These are phyloP conservation scores for Emydoidea blandingii DNA, from an alignment of 2,797 vertebrate genomes.

Conservation along the genomic window DNA sequence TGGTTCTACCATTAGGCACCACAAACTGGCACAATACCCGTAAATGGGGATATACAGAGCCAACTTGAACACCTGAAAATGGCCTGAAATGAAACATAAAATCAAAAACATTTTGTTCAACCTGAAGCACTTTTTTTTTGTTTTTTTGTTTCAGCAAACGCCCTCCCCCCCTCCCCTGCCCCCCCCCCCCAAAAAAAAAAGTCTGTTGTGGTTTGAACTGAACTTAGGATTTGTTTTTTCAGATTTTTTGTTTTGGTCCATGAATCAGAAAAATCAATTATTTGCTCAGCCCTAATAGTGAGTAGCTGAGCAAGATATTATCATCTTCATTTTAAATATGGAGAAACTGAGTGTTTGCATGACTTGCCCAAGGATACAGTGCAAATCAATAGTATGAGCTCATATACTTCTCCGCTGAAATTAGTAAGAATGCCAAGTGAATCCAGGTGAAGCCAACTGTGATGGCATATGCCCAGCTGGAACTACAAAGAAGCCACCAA, in stretches of 20 bases:
- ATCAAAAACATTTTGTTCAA: background rate
- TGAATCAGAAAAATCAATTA: background rate
- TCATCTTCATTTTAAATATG: background rate
- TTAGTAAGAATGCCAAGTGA: background rate
- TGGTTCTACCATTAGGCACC: background rate
- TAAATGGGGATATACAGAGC: background rate
- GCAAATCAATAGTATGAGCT: background rate
- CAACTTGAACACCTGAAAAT: background rate
- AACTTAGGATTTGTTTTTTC: background rate
- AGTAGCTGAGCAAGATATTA: background rate
- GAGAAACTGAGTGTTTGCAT: background rate
- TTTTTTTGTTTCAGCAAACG: background rate
- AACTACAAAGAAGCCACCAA: background rate
- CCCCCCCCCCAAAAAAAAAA: background rate
- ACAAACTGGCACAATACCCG: background rate
- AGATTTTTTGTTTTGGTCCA: background rate
- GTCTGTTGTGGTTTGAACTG: background rate
- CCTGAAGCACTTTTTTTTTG: background rate
- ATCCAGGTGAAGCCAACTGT: background rate
- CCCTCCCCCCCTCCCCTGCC: accelerated
- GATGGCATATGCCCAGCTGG: background rate
- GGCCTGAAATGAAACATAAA: background rate
- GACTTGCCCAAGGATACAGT: background rate
- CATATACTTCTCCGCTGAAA: background rate
- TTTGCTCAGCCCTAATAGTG: background rate